Conservation (phyloP, 2,888 invertebrate species). For the Apamea epomidion region DNA sequence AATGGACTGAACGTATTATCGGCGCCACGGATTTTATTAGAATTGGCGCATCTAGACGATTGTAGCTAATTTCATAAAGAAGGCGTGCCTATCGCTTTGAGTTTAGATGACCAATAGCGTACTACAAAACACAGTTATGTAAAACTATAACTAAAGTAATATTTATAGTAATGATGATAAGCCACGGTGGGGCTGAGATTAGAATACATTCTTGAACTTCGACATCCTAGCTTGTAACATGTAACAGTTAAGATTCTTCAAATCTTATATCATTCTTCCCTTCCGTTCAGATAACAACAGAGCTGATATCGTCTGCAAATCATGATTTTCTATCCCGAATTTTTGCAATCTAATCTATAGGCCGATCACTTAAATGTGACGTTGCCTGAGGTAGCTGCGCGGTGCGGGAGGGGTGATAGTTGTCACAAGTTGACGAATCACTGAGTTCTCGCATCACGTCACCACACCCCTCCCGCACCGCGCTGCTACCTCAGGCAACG, state of each 20-base stretch:
- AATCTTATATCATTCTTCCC: background rate
- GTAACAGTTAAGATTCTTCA: background rate
- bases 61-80: background rate
- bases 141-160: slow-evolving; percentile 1
- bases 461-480: no score
- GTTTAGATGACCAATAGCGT: background rate
- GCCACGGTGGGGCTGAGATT: background rate
- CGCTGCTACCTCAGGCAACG: no score
- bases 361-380: no score
- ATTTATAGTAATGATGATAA: slow-evolving; percentile 5
- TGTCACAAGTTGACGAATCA: no score
- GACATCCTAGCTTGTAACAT: background rate
- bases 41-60: no score
- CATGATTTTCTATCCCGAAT: background rate
- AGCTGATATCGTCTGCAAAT: background rate
- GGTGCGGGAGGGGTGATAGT: no score
- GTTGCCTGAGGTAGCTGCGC: no score
- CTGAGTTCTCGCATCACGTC: no score
- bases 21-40: background rate
- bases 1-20: no score
- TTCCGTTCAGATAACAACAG: no score
- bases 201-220: slow-evolving; percentile 28
- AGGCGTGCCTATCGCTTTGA: background rate
- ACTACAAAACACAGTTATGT: background rate
- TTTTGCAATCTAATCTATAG: background rate